These are phyloP conservation scores for Melieria omissa DNA, from an alignment of 2,888 invertebrate genomes.

Conservation along the genomic window DNA sequence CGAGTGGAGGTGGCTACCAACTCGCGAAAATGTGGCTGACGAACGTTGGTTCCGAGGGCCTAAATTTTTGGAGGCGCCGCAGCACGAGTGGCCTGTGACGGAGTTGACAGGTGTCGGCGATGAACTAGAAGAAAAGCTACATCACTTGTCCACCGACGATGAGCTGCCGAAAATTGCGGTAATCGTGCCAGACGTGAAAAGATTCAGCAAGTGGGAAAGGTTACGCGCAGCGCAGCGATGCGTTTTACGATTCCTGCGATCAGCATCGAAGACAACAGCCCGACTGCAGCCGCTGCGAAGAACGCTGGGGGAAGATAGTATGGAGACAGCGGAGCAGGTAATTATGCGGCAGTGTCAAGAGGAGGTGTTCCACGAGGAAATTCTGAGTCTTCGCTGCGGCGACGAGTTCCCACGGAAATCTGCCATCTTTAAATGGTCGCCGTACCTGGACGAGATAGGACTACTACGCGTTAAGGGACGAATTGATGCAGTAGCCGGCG, in stretches of 20 bases:
- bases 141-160: no score
- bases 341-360: not conserved
- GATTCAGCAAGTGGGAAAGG: constrained; percentile 32
- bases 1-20: no score
- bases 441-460: not conserved
- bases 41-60: no score
- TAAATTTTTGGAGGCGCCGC: no score
- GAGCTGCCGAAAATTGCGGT: no score
- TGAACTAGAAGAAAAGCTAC: no score
- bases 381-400: not conserved
- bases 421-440: constrained; percentile 2
- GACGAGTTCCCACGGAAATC: not conserved
- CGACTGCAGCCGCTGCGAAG: no score
- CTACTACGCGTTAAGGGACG: not conserved
- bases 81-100: no score
- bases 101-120: no score
- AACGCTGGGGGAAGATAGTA: no score
- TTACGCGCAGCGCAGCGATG: constrained; percentile 3
- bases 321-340: not conserved
- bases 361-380: not conserved
- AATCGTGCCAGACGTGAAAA: constrained; percentile 6
- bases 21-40: no score
- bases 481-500: not conserved
- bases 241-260: not conserved
- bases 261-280: no score